Evolutionary conservation across 2,113 vertebrate genomes (phyloP), one percentile per base, ranked within the genome.

Genomic region (Lagopus leucura): DNA sequence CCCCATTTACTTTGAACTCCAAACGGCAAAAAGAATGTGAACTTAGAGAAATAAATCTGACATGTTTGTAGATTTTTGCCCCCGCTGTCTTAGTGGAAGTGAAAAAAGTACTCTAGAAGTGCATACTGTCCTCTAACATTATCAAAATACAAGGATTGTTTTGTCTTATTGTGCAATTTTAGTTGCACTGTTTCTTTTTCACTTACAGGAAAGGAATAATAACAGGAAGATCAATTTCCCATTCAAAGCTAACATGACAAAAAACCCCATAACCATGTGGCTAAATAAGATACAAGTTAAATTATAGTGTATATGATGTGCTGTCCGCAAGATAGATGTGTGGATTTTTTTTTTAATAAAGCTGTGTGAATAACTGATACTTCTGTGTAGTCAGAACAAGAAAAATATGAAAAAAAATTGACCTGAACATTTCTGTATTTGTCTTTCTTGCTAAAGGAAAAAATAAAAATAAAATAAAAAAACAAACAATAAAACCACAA

Each of bases 131-230:
- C 69, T 70, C 34, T 71, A 58, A 40, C 12, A 42, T n/a, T 52
- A 71, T 67, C 55, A 86, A 84, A 95, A 79, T 55, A 73, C 27
- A 79, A 38, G 15, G 38, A 80, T 67, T 85, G 28, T 55, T 95
- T 93, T 71, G 86, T 8, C 8, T 85, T 82, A 65, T 54, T 86
- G 47, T 67, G 64, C n/a, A 75, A 94, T 92, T 90, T 86, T 77
- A 88, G 60, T 10, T 85, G 36, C 19, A 55, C 52, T 83, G 8
- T 7, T 79, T 93, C 70, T 76, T 86, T 83, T 89, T 63, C 32
- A n/a, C 88, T 94, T 90, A 94, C 89, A 75, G 72, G 88, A 94
- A 94, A 84, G 78, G 73, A 69, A 87, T 74, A 95, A 48, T 27
- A 71, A 65, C 64, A 78, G 67, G 75, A 92, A 90, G 70, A 96